Conservation (phyloP, 1,140 invertebrate species). For the Brachionus plicatilis region DNA sequence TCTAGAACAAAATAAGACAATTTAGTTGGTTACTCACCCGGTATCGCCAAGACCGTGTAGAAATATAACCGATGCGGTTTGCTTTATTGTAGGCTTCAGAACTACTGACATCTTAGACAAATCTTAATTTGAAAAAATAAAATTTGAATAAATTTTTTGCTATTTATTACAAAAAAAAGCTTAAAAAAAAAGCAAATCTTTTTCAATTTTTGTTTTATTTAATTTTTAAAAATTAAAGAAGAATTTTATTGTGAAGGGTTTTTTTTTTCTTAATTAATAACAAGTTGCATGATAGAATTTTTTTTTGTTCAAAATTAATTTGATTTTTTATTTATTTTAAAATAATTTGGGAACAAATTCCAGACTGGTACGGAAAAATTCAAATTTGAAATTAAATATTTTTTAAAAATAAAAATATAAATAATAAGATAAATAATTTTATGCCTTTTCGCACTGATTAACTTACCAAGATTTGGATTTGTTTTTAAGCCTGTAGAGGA, state of each 20-base stretch:
- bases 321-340: too few relatives aligned
- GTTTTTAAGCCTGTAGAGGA: not conserved
- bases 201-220: not conserved
- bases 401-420: too few relatives aligned
- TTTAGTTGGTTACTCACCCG: not conserved
- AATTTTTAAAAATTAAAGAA: too few relatives aligned
- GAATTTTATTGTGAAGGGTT: too few relatives aligned
- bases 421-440: too few relatives aligned
- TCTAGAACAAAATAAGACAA: not conserved
- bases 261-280: too few relatives aligned
- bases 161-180: not conserved
- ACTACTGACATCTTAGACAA: slow-evolving; percentile 12
- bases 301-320: too few relatives aligned
- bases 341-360: too few relatives aligned
- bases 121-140: not conserved
- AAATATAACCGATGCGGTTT: slow-evolving; percentile 39
- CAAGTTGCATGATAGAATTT: too few relatives aligned
- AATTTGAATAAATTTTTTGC: not conserved
- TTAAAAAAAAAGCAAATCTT: not conserved
- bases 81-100: slow-evolving; percentile 8
- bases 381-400: too few relatives aligned
- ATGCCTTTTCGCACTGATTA: not conserved
- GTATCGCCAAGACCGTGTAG: slow-evolving; percentile 38
- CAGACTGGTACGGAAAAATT: too few relatives aligned
- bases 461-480: not conserved